Evolutionary conservation across 2,113 vertebrate genomes (phyloP), one percentile per base, ranked within the genome.

Genomic region (Lipotes vexillifer): DNA sequence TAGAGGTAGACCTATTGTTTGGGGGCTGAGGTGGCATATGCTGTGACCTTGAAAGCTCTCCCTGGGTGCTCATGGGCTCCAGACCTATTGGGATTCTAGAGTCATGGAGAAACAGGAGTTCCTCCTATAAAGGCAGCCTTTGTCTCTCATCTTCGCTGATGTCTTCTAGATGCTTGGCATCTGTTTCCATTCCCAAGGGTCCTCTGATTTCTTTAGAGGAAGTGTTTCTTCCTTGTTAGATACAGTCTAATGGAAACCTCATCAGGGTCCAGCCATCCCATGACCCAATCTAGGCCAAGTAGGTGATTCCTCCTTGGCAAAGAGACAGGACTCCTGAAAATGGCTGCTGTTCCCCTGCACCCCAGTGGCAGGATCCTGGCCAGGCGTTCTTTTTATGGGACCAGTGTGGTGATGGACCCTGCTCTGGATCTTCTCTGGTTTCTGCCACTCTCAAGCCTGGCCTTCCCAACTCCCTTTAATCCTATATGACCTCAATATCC

Each of bases 31-130:
- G 63, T 1, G 15, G 8, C 20, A 0, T 3, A 0, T 3, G 11
- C 41, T 25, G 38, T 78, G 82, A 17, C 4, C 71, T 90, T 44
- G 36, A 27, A 61, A 3, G 3, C 8, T 27, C 46, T 86, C 31
- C 4, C 0, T 41, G 12, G 33, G 20, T 52, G 6, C 49, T 36
- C 2, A 0, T 36, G 29, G 13, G 59, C 49, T 49, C 23, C 31
- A 44, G 46, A 25, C 25, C 33, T 87, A 4, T 57, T 27, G 23
- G 44, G 63, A 74, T 65, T 87, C 82, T 65, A 72, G 85, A 68
- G 4, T 65, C 41, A 12, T 8, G 12, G 49, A 12, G 1, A 7
- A 82, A 88, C 36, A 49, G 18, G 57, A 10, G 1, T 38, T 61
- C 75, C 9, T 75, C 36, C n/a, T 52, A 1, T 18, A 17, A 57